These are phyloP conservation scores for Miniopterus natalensis DNA, from an alignment of 2,113 vertebrate species.

Conservation along the genomic window DNA sequence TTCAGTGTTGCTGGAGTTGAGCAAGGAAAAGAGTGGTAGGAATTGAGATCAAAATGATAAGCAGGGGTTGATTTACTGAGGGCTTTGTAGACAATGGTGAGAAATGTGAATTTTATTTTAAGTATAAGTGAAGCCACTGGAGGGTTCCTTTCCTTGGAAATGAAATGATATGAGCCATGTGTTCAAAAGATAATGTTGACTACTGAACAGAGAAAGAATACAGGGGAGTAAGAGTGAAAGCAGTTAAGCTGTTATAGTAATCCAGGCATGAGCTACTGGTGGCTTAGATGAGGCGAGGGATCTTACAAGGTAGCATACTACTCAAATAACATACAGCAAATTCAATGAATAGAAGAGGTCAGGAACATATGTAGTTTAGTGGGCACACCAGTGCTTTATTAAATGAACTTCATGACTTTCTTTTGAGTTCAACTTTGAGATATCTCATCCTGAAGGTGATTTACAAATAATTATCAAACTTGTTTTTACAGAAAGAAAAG, in stretches of 20 bases:
- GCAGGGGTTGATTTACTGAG: neutral
- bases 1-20: neutral
- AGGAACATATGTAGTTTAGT: conserved; percentile 78
- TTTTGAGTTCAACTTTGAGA: conserved; percentile 61
- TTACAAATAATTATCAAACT: conserved; percentile 60
- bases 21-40: neutral
- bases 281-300: neutral
- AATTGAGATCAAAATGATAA: conserved; percentile 23
- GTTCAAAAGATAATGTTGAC: neutral
- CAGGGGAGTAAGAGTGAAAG: neutral
- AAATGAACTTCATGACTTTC: conserved; percentile 65
- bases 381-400: conserved; percentile 70
- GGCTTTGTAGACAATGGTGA: neutral
- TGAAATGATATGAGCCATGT: neutral
- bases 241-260: neutral
- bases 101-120: conserved; percentile 37
- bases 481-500: conserved; percentile 23
- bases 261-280: neutral
- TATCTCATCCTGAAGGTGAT: conserved; percentile 32
- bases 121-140: neutral
- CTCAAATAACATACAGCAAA: conserved; percentile 68
- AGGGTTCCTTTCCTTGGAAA: neutral
- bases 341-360: conserved; percentile 81
- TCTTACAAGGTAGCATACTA: conserved; percentile 13
- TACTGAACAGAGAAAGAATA: neutral